Conservation (phyloP, 2,888 invertebrate genomes). For the Lydus trimaculatus region DNA sequence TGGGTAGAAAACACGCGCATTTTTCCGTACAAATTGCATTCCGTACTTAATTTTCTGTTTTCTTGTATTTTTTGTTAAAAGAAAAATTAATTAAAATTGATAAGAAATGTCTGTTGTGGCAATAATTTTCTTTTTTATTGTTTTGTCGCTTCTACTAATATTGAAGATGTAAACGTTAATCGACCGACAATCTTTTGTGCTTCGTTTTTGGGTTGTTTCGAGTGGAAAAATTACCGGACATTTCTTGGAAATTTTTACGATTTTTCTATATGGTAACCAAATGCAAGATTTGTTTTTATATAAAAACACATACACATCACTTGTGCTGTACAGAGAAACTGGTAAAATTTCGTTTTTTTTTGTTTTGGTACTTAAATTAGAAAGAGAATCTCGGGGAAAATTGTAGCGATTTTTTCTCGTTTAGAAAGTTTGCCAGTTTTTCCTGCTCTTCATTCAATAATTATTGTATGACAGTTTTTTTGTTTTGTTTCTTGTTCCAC, state of each 20-base stretch:
- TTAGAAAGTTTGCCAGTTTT: slow-evolving; percentile 6
- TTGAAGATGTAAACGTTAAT: too few species aligned
- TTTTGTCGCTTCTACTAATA: neutral
- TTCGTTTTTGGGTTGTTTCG: too few species aligned
- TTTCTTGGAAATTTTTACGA: neutral
- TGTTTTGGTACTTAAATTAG: neutral
- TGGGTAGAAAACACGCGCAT: slow-evolving; percentile 41
- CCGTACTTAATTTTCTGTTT: slow-evolving; percentile 40
- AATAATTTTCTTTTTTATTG: neutral
- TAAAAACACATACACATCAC: too few species aligned
- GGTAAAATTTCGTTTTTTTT: neutral
- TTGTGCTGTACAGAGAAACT: neutral
- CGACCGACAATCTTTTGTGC: too few species aligned
- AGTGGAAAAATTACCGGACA: too few species aligned
- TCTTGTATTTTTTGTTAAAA: slow-evolving; percentile 32
- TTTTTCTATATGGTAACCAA: too few species aligned
- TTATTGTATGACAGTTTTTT: too few species aligned
- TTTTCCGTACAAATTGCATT: slow-evolving; percentile 50
- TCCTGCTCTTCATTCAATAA: neutral
- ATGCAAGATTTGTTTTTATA: too few species aligned
- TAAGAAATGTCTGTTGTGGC: neutral
- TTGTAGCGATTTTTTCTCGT: neutral
- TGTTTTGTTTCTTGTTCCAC: too few species aligned
- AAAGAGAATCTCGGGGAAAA: neutral
- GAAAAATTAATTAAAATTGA: slow-evolving; percentile 17